Evolutionary conservation across 2,888 invertebrate genomes (phyloP).

Genomic region (Acanthosepion lycidas): DNA sequence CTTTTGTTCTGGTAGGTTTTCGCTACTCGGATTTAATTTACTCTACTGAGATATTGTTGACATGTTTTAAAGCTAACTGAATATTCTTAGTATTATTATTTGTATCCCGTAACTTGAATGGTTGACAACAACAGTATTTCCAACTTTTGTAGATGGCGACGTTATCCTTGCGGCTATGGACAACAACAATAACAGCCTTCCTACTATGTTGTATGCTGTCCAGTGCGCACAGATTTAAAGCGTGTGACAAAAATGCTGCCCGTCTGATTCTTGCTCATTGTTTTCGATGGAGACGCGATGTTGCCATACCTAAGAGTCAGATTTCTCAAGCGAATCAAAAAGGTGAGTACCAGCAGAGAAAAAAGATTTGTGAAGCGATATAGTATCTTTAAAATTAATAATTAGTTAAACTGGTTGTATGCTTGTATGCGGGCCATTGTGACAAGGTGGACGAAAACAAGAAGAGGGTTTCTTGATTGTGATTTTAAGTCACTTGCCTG

Average conservation of each 20-base stretch:
- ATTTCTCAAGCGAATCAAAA: slow-evolving; percentile 13
- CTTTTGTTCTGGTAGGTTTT: too few species aligned
- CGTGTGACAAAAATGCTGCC: background rate
- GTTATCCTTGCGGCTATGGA: background rate
- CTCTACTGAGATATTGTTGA: too few species aligned
- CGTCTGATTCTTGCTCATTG: background rate
- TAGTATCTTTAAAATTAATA: too few species aligned
- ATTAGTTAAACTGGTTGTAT: too few species aligned
- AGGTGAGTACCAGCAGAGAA: background rate
- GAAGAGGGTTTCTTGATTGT: too few species aligned
- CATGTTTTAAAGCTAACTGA: too few species aligned
- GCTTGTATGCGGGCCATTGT: too few species aligned
- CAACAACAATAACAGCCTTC: background rate
- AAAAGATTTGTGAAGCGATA: too few species aligned
- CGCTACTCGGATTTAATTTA: too few species aligned
- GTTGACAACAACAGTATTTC: background rate
- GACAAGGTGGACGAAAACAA: too few species aligned
- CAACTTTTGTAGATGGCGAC: background rate
- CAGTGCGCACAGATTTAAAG: background rate
- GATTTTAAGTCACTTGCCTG: too few species aligned
- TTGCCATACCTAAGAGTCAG: background rate
- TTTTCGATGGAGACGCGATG: background rate
- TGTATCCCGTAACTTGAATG: background rate
- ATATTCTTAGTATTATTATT: background rate
- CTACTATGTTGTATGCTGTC: background rate